Evolutionary conservation across 2,113 vertebrate species (phyloP), one percentile per base, ranked within the genome.

Genomic region (Bettongia penicillata): DNA sequence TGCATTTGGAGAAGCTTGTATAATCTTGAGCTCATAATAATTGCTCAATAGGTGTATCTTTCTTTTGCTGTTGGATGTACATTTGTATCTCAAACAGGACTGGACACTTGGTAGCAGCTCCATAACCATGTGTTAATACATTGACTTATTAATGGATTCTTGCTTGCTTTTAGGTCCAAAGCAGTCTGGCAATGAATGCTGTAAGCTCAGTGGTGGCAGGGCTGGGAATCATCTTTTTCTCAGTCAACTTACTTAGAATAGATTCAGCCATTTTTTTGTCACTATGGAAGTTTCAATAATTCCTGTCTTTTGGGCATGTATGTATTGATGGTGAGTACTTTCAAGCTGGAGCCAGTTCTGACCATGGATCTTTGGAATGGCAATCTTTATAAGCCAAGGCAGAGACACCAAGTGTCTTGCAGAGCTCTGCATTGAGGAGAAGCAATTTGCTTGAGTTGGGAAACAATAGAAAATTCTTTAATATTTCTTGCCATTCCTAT

Each of bases 121-220:
- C 68, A n/a, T n/a, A 16, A 7, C 28, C 28, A 31, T 12, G 28
- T 31, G 61, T 77, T 77, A 77, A 77, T 19, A 37, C 7, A 5
- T 77, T 77, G 37, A 77, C 14, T n/a, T 16, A n/a, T n/a, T 19
- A 77, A 19, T 77, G 37, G 37, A n/a, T 11, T 93, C 31, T 89
- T 49, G 23, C 57, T 22, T 51, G 7, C 14, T 23, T 0, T 22
- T 89, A 98, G 98, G 61, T n/a, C 0, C 91, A 53, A 47, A 97
- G 95, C 11, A 92, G 94, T 6, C 57, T 98, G 49, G 97, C 95
- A 37, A 96, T 95, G 2, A 98, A 97, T 24, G 0, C 52, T 0
- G 10, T 90, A 51, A 97, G 97, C 94, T 93, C 90, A 7, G 3
- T 97, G 0, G 49, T 52, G 0, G 93, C 93, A 0, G 98, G 68